Evolutionary conservation across 35 echinoderm and acorn worm species (phyloP), one percentile per base, ranked within the genome.

Genomic region (Nesometra sesokonis): DNA sequence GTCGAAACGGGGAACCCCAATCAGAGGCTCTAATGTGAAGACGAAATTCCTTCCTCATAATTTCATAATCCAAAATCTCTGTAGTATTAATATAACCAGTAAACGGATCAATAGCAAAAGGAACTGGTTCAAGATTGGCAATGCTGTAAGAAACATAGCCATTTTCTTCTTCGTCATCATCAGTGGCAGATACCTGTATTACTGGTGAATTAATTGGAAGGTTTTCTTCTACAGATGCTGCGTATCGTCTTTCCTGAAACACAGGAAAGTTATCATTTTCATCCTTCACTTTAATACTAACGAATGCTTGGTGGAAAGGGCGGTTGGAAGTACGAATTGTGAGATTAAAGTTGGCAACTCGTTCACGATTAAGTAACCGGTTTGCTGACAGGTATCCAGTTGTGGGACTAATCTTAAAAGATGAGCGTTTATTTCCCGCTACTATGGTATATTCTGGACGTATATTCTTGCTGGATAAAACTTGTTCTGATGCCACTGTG

Each of bases 61-160:
- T 92, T 37, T 99, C 96, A 87, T 89, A 99, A 57, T 99, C 96
- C 32, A 99, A 82, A 1, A 99, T 78, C 80, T 90, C 76, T 77
- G 93, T 99, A 46, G 89, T 94, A 21, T 91, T 94, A 33, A 99
- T 99, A 46, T 84, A 82, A 27, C 96, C 96, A 3, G 96, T 94
- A 88, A 94, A 89, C 85, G 92, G 88, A 78, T 99, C 96, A 57
- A 99, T 94, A 21, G 33, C 88, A 76, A 99, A 99, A 11, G 96
- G 96, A 36, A 99, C 88, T 85, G 87, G 77, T 38, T 99, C 94
- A 33, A 94, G 57, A 85, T 99, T 99, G 32, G 96, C 96, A 23
- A 99, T 90, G 77, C 92, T 94, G 85, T 99, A 99, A 0, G 93
- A 99, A 29, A 99, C 91, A 77, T 90, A 99, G 11, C 92, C 96